Base-by-base conservation (phyloP, 2,888 invertebrate genomes). In the Sesamia inferens region DNA sequence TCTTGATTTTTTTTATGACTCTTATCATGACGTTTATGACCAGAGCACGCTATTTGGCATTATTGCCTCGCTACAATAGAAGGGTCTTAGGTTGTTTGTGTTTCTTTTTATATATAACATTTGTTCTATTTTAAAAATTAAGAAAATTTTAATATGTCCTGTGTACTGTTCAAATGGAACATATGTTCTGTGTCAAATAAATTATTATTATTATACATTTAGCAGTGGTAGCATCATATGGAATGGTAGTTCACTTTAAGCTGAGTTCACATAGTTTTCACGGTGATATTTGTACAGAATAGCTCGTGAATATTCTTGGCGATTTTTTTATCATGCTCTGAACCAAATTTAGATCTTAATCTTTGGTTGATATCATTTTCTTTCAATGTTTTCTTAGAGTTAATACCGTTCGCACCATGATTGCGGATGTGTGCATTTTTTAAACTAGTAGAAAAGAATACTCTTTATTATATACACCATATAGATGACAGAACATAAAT, bases 1-100 rank as follows among this genome's bases (percentile, higher is more conserved):
- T 68, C 67, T 74, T 54, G 82, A 79, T 67, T 79, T 82, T 54
- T 82, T 82, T 82, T 85, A 85, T 74, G 83, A 79, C 66, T 61
- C 24, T 19, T 78, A 59, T 58, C 14, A 62, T 69, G 83, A 76
- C 74, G 62, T 85, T 83, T 83, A 83, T 74, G 63, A 51, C 62
- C 68, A 31, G 19, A 68, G 44, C 57, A 51, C 39, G 69, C 11
- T 62, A 42, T 62, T 22, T 51, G 68, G 59, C 67, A 75, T 82
- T 72, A 69, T 73, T 62, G 42, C 31, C 22, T 54, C 51, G 57
- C 74, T 75, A 70, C 64, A 47, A 48, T n/a, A 71, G 59, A 75
- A 82, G 68, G 68, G 68, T 55, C 65, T 58, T 58, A 10, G 5
- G 8, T 47, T 58, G 14, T 24, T 14, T 57, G 3, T 22, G 13